phyloP scores from a whole-genome alignment of 2,113 vertebrate genomes.

The Callithrix jacchus region DNA sequence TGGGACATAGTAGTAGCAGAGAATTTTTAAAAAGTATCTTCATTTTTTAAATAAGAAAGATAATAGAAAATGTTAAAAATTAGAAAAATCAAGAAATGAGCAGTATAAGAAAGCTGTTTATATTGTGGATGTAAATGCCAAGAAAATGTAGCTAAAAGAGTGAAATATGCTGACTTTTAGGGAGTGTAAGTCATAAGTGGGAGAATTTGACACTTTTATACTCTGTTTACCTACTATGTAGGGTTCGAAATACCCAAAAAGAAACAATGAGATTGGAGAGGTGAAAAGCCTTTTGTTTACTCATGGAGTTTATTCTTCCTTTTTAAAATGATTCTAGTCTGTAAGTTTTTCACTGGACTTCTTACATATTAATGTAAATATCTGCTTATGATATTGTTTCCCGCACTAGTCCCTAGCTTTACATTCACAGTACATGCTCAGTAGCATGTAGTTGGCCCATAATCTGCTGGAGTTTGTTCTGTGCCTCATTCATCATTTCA shows the following conservation, averaged over 20 bases:
- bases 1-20: neutral
- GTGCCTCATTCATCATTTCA: neutral
- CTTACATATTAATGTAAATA: neutral
- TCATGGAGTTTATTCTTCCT: neutral
- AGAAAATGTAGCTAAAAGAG: neutral
- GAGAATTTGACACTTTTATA: neutral
- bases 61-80: neutral
- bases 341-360: neutral
- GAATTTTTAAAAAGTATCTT: neutral
- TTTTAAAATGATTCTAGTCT: neutral
- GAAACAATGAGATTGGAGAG: neutral
- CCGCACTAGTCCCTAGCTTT: neutral
- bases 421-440: rapidly evolving
- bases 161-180: neutral
- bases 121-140: neutral
- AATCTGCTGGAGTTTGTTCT: neutral
- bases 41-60: neutral
- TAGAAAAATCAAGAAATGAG: neutral
- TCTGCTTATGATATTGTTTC: neutral
- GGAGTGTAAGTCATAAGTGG: neutral
- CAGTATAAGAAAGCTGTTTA: neutral
- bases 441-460: neutral
- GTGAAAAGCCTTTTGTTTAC: neutral
- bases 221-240: neutral
- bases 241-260: neutral